A percentile compares a stretch with the other conserved stretches of the same genome.
Conservation (phyloP, 2,888 invertebrate genomes). For the Lottia scabra region DNA sequence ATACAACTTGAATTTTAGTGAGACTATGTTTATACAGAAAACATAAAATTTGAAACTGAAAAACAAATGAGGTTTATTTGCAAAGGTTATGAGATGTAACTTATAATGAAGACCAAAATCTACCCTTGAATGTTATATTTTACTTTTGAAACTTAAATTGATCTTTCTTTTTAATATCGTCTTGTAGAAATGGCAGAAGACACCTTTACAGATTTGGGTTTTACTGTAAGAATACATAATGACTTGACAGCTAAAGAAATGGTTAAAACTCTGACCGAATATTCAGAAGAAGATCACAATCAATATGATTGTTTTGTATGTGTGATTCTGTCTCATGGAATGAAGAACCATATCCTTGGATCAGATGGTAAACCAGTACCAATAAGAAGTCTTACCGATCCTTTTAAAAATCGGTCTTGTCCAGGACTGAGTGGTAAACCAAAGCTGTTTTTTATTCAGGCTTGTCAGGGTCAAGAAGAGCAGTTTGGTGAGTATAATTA, state of each 20-base stretch:
- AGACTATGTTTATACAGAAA: no score
- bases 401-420: neutral
- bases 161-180: no score
- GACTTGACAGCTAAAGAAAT: neutral
- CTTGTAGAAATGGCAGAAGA: no score
- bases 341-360: neutral
- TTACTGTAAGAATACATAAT: neutral
- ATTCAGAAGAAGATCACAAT: neutral
- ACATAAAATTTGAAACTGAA: no score
- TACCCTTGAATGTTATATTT: no score
- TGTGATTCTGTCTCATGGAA: neutral
- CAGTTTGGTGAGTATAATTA: neutral
- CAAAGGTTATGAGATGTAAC: no score
- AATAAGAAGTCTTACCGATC: neutral
- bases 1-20: no score
- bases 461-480: neutral
- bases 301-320: constrained; percentile 1
- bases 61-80: no score
- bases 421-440: neutral
- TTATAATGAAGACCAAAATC: no score
- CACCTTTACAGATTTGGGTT: neutral
- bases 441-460: constrained; percentile 3
- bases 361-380: neutral
- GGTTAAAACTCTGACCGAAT: neutral
- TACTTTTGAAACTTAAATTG: no score